Evolutionary conservation across 2,888 invertebrate species (phyloP), one percentile per base, ranked within the genome.

Genomic region (Plutella xylostella): DNA sequence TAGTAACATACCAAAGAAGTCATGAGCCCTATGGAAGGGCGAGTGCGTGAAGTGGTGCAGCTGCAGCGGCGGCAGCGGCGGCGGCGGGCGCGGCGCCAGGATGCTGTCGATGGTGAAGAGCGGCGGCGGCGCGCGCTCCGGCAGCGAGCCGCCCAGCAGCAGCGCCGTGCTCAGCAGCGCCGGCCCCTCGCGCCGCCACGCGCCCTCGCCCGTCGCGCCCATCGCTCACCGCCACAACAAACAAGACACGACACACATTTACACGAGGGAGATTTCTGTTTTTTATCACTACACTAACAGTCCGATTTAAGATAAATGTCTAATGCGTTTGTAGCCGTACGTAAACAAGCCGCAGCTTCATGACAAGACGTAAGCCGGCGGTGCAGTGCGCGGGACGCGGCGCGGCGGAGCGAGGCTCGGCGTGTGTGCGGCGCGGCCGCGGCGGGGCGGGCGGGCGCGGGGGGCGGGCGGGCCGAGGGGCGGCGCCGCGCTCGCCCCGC

Each of bases 81-180:
- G 86, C 52, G 84, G 85, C 40, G 89, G 89, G 47, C 89, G 82
- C 43, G 92, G 92, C 40, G 92, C 92, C 68, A 94, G 80, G 59
- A 94, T 93, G 76, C 93, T 93, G 75, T 94, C 94, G 63, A 94
- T 94, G 58, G 93, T 94, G 72, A 94, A 94, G 50, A 93, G 85
- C 79, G 61, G 88, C 79, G 76, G 71, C 55, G 73, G 67, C 75
- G 83, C 76, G 58, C 83, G 60, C 78, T 83, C 61, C 58, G 82
- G 76, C 61, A 83, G 57, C 69, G 72, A 48, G 61, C 77, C 77
- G 59, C 82, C 79, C 67, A 83, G 73, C 69, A 80, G 79, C 74
- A 83, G 72, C 67, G 76, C 79, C 67, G 78, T 80, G 72, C 79
- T 73, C 54, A 79, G 77, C 71, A 82, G 70, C 68, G 74, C 77